These are phyloP conservation scores for Yasuhikotakia modesta DNA, from an alignment of 2,797 vertebrate genomes.

Conservation along the genomic window DNA sequence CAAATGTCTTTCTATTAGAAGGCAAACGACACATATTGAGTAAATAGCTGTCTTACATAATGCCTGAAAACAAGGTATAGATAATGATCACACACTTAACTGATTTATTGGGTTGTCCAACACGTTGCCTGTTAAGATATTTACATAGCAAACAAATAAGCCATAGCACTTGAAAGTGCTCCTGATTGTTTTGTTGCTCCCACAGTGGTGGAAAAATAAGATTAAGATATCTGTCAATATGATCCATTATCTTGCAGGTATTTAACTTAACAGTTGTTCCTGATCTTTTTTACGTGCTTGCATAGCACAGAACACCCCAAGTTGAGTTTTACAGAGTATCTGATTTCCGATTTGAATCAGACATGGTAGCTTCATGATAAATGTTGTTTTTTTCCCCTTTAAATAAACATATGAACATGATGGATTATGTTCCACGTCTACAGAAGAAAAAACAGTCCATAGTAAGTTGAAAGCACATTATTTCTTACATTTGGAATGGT, in stretches of 20 bases:
- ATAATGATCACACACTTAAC: slow-evolving; percentile 55
- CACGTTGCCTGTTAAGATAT: slow-evolving; percentile 53
- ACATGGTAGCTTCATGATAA: background rate
- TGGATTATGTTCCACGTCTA: background rate
- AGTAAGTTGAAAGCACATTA: background rate
- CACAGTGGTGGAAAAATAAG: slow-evolving; percentile 63
- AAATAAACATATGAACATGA: background rate
- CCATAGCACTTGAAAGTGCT: slow-evolving; percentile 64
- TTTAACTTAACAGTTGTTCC: slow-evolving; percentile 24
- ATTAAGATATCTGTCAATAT: slow-evolving; percentile 66
- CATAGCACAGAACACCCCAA: background rate
- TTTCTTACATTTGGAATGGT: background rate
- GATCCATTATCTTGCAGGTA: slow-evolving; percentile 66
- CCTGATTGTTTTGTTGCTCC: slow-evolving; percentile 65
- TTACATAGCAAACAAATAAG: slow-evolving; percentile 55
- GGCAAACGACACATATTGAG: slow-evolving; percentile 52
- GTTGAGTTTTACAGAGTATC: background rate
- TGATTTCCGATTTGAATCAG: background rate
- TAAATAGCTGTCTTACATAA: slow-evolving; percentile 56
- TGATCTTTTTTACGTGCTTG: too few species aligned
- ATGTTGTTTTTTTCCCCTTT: background rate
- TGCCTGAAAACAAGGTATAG: slow-evolving; percentile 52
- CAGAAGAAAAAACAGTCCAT: background rate
- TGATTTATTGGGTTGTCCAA: slow-evolving; percentile 59
- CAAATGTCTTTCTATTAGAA: slow-evolving; percentile 53